Percentiles rank a stretch among this genome's conserved stretches.
Conservation (phyloP, 2,797 vertebrate genomes). For the Melanotaenia parkinsoni region DNA sequence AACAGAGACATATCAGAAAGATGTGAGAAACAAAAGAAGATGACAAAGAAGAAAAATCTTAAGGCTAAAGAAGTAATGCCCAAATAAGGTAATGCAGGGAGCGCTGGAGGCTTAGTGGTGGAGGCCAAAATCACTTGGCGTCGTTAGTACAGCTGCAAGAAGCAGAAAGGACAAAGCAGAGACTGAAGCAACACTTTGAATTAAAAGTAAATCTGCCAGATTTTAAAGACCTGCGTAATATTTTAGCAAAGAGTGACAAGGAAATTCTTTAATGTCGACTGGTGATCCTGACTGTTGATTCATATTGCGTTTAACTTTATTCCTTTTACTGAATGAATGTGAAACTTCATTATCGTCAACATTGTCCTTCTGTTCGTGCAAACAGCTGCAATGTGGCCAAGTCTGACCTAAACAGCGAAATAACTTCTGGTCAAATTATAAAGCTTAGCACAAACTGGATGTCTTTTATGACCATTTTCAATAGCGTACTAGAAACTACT, state of each 20-base stretch:
- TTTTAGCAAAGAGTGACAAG: neutral
- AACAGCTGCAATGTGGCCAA: constrained; percentile 21
- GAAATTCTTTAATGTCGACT: neutral
- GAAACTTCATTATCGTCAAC: constrained; percentile 13
- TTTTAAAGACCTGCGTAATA: constrained; percentile 1
- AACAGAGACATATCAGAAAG: constrained; percentile 7
- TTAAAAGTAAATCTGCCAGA: constrained; percentile 3
- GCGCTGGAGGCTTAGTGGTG: constrained; percentile 1
- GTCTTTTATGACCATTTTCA: neutral
- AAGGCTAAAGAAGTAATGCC: constrained; percentile 5
- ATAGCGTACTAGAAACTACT: no score
- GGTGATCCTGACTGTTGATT: neutral
- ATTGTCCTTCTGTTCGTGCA: constrained; percentile 19
- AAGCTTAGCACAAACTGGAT: neutral
- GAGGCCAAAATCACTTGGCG: constrained; percentile 12
- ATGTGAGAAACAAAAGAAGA: neutral
- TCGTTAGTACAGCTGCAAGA: neutral
- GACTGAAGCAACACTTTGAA: neutral
- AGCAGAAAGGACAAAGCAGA: neutral
- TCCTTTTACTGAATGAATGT: constrained; percentile 14
- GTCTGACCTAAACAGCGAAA: constrained; percentile 24
- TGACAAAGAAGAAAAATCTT: neutral
- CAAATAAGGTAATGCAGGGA: constrained; percentile 13
- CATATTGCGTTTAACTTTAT: neutral
- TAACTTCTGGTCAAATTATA: neutral